Conservation (phyloP, 2,888 invertebrate species). For the Eucriotettix oculatus region DNA sequence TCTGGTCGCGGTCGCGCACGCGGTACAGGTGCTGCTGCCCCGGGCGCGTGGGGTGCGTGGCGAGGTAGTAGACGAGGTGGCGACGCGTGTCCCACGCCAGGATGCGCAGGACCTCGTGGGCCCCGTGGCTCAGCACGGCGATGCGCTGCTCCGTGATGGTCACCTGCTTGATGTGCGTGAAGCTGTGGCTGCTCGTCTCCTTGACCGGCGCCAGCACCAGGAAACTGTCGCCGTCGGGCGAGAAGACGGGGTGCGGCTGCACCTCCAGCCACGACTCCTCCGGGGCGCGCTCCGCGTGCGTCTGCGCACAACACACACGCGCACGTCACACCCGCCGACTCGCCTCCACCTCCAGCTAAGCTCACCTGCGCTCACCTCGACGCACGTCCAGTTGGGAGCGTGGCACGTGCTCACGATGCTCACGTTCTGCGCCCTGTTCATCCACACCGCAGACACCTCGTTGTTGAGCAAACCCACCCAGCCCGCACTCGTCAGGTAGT, state of each 20-base stretch:
- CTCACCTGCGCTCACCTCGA: slow-evolving; percentile 41
- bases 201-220: slow-evolving; percentile 66
- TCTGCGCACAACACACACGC: slow-evolving; percentile 27
- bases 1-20: slow-evolving; percentile 56
- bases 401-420: slow-evolving; percentile 76
- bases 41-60: slow-evolving; percentile 66
- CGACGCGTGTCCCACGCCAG: slow-evolving; percentile 71
- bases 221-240: slow-evolving; percentile 70
- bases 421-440: slow-evolving; percentile 84
- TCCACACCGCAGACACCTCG: slow-evolving; percentile 76
- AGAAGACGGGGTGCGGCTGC: slow-evolving; percentile 68
- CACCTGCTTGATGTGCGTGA: slow-evolving; percentile 77
- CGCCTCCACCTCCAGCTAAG: neutral
- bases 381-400: slow-evolving; percentile 67
- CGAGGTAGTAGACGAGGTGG: slow-evolving; percentile 54
- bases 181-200: slow-evolving; percentile 72
- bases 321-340: neutral
- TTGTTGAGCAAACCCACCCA: slow-evolving; percentile 70
- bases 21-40: slow-evolving; percentile 80
- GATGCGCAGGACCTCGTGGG: slow-evolving; percentile 62
- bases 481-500: slow-evolving; percentile 79
- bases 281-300: slow-evolving; percentile 66
- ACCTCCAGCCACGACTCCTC: slow-evolving; percentile 77
- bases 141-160: slow-evolving; percentile 58
- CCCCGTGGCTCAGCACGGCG: slow-evolving; percentile 70